A percentile compares a stretch with the other conserved stretches of the same genome.
phyloP scores from a whole-genome alignment of 2,113 vertebrate genomes.

The Gambusia affinis region DNA sequence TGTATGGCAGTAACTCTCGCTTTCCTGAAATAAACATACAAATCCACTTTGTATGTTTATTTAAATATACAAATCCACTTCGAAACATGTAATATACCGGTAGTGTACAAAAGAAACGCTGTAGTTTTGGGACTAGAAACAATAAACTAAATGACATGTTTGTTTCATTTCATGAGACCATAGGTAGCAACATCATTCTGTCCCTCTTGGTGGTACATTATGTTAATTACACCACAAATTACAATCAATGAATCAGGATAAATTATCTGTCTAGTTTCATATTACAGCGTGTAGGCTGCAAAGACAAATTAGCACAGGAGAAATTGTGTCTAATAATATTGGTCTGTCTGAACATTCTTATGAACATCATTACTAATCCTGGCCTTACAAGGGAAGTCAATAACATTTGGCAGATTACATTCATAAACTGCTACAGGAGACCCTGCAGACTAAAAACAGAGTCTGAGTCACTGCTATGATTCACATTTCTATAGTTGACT shows the following conservation, averaged over 20 bases:
- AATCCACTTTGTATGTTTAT: not conserved
- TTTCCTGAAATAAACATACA: not conserved
- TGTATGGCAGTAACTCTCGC: not conserved
- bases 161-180: constrained; percentile 39
- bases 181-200: constrained; percentile 29
- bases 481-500: not conserved
- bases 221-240: constrained; percentile 67
- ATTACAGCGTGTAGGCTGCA: constrained; percentile 42
- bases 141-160: constrained; percentile 28
- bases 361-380: constrained; percentile 41
- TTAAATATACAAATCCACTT: not conserved
- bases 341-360: constrained; percentile 24
- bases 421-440: constrained; percentile 7
- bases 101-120: not conserved
- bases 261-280: constrained; percentile 61
- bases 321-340: constrained; percentile 51
- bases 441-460: constrained; percentile 12
- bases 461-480: constrained; percentile 7
- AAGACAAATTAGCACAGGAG: constrained; percentile 58
- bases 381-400: constrained; percentile 19
- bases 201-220: constrained; percentile 64
- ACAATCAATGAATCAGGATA: constrained; percentile 65
- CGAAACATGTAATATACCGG: not conserved
- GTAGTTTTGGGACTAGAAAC: constrained; percentile 8
- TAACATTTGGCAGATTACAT: constrained; percentile 24